Evolutionary conservation across 2,888 invertebrate species (phyloP).

Genomic region (Drosophila kuntzei): DNA sequence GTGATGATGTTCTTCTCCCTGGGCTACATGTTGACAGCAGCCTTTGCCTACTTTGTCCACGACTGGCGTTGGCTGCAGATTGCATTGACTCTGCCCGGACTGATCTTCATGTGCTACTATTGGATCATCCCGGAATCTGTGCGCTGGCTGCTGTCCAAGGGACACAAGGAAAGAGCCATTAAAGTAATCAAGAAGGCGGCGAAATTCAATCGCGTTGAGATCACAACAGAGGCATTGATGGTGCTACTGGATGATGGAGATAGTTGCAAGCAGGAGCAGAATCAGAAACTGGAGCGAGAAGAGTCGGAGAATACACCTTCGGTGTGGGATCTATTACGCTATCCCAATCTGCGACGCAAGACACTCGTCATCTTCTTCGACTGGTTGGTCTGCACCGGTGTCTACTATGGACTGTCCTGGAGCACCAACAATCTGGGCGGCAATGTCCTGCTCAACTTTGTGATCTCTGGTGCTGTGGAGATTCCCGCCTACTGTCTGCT

Average conservation of each 20-base stretch:
- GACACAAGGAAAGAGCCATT: slow-evolving; percentile 88
- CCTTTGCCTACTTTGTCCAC: slow-evolving; percentile 88
- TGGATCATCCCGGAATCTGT: slow-evolving; percentile 92
- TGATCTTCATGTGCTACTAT: slow-evolving; percentile 89
- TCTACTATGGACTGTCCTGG: slow-evolving; percentile 92
- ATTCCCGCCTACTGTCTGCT: slow-evolving; percentile 90
- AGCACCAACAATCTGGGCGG: slow-evolving; percentile 90
- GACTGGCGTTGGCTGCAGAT: slow-evolving; percentile 91
- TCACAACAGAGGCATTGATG: slow-evolving; percentile 87
- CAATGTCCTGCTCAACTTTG: slow-evolving; percentile 90
- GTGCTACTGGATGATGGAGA: slow-evolving; percentile 86
- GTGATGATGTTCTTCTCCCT: slow-evolving; percentile 91
- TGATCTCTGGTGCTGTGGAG: slow-evolving; percentile 91
- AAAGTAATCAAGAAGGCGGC: slow-evolving; percentile 88
- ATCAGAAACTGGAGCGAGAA: slow-evolving; percentile 13
- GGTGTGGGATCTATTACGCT: slow-evolving; percentile 88
- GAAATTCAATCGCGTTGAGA: slow-evolving; percentile 88
- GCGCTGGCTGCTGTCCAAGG: slow-evolving; percentile 90
- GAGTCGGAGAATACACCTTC: slow-evolving; percentile 76
- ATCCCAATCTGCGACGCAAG: slow-evolving; percentile 89
- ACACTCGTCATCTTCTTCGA: slow-evolving; percentile 90
- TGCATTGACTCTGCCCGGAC: slow-evolving; percentile 89
- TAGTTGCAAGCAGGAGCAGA: slow-evolving; percentile 36
- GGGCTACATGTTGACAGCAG: slow-evolving; percentile 90
- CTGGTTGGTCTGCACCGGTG: slow-evolving; percentile 92